Evolutionary conservation across 2,113 vertebrate genomes (phyloP).

Genomic region (Crotophaga sulcirostris): DNA sequence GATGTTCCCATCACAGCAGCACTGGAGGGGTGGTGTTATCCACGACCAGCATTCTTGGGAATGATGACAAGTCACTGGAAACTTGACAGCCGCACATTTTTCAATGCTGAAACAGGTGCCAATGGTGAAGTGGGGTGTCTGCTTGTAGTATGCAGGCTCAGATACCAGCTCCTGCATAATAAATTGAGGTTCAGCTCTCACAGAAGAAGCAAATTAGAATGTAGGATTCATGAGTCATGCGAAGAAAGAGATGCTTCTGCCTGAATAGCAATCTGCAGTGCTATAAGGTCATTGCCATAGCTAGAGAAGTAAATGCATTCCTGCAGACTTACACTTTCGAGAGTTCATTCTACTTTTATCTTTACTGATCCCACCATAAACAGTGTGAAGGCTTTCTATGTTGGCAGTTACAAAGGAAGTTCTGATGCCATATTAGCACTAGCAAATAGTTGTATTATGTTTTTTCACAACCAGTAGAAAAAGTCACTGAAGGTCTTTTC

Average conservation of each 20-base stretch:
- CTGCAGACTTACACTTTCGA: not conserved
- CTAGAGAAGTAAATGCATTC: not conserved
- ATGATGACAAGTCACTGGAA: not conserved
- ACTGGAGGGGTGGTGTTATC: not conserved
- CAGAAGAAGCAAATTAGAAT: not conserved
- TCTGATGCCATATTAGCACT: rapidly evolving
- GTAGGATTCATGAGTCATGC: not conserved
- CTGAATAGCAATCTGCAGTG: not conserved
- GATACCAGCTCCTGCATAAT: not conserved
- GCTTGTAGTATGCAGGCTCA: not conserved
- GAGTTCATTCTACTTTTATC: not conserved
- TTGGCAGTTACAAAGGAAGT: not conserved
- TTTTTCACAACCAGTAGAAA: not conserved
- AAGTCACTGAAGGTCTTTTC: not conserved
- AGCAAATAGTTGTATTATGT: not conserved
- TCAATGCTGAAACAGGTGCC: not conserved
- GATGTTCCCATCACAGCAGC: not conserved
- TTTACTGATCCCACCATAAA: not conserved
- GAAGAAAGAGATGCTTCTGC: not conserved
- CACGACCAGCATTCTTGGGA: too few species aligned
- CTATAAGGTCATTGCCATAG: not conserved
- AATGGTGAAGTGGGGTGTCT: not conserved
- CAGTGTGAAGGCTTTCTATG: not conserved
- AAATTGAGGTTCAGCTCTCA: not conserved
- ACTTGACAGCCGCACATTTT: not conserved